Percentiles rank a stretch among this genome's conserved stretches.
Evolutionary conservation across 2,797 vertebrate genomes (phyloP).

Genomic region (Tragopan temminckii): DNA sequence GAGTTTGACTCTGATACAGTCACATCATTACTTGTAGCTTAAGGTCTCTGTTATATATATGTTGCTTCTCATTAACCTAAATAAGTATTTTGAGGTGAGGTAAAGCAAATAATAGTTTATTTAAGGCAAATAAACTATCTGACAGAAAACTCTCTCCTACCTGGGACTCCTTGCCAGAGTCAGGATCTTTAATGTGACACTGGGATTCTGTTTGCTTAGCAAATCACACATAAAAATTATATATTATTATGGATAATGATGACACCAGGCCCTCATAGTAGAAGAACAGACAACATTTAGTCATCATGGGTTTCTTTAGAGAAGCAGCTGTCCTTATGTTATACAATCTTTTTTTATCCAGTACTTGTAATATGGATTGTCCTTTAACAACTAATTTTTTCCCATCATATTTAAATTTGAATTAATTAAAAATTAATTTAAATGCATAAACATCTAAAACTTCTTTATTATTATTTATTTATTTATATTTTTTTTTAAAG

Average conservation of each 20-base stretch:
- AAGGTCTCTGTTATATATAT: neutral
- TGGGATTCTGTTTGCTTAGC: neutral
- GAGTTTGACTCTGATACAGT: neutral
- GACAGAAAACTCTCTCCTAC: neutral
- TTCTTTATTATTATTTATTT: too few relatives aligned
- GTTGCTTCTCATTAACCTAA: neutral
- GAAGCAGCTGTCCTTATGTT: neutral
- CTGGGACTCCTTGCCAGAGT: neutral
- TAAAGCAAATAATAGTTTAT: neutral
- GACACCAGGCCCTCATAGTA: neutral
- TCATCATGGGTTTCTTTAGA: neutral
- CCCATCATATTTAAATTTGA: neutral
- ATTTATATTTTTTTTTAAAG: too few relatives aligned
- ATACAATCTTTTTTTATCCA: neutral
- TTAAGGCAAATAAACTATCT: neutral
- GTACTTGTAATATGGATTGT: neutral
- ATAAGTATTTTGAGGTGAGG: too few relatives aligned
- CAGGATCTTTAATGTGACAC: neutral
- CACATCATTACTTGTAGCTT: neutral
- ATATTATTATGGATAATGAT: neutral
- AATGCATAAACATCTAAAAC: too few relatives aligned
- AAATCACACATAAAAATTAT: neutral
- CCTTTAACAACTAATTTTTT: neutral
- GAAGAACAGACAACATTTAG: neutral
- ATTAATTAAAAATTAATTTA: too few relatives aligned